A percentile compares a stretch with the other conserved stretches of the same genome.
Evolutionary conservation across 1,140 invertebrate genomes (phyloP).

Genomic region (Mactra quadrangularis): DNA sequence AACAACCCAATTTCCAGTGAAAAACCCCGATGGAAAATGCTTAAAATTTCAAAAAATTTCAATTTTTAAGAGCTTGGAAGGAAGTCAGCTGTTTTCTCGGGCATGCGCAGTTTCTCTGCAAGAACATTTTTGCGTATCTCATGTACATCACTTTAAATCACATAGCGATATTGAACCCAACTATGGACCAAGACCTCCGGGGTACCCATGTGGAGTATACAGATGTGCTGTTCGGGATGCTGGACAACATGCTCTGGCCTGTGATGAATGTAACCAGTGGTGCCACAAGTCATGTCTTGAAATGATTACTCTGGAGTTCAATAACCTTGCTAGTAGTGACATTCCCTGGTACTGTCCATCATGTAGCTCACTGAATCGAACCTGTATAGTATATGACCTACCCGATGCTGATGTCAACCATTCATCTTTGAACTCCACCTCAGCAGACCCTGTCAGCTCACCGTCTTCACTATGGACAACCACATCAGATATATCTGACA

Average conservation of each 20-base stretch:
- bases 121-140: too few relatives aligned
- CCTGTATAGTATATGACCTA: background rate
- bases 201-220: too few relatives aligned
- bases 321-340: background rate
- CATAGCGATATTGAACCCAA: too few relatives aligned
- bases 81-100: too few relatives aligned
- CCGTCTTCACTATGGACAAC: background rate
- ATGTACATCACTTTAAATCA: too few relatives aligned
- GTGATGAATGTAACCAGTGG: conserved; percentile 10
- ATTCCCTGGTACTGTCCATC: conserved; percentile 12
- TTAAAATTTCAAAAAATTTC: too few relatives aligned
- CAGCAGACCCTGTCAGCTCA: background rate
- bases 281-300: conserved; percentile 2
- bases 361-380: background rate
- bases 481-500: background rate
- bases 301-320: background rate
- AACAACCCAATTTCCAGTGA: too few relatives aligned
- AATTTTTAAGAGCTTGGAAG: too few relatives aligned
- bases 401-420: background rate
- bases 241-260: background rate
- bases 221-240: too few relatives aligned
- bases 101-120: too few relatives aligned
- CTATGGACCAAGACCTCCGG: too few relatives aligned
- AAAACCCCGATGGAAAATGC: too few relatives aligned
- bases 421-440: background rate